Evolutionary conservation across 2,888 invertebrate species (phyloP), one percentile per base, ranked within the genome.

Genomic region (Creontiades dilutus): DNA sequence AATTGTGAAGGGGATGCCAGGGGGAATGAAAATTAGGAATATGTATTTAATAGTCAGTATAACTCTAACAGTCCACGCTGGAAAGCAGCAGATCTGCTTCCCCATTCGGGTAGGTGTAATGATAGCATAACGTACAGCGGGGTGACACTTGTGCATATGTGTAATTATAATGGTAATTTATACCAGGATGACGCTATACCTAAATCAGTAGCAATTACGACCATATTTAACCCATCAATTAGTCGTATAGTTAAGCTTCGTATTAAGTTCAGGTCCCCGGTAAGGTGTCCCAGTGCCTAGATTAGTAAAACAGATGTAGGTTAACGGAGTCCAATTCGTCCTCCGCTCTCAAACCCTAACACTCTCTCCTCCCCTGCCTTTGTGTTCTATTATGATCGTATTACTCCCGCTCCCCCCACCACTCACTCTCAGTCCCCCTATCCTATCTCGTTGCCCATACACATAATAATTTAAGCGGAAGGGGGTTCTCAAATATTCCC

Each of bases 161-260:
- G 82, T 52, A 82, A 82, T 82, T 82, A 82, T 13, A 82, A 82
- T 78, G 78, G 46, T 78, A 78, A 78, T 78, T 78, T 78, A 78
- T 78, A 78, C 78, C 12, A 12, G 47, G n/a, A 4, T 78, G 78
- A 78, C 46, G 16, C 46, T 47, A 78, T 78, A 78, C 46, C 46
- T 78, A 78, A 78, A 78, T 78, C 78, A 78, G 78, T 78, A 37
- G 46, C 78, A 27, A 82, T 82, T 82, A 82, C 82, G 55, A 52
- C 48, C 52, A 82, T 82, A 82, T 82, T 82, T 82, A 82, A 13
- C 82, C 82, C 82, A 55, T 82, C 52, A 82, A 82, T 82, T 82
- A 82, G 55, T 82, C 82, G 23, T 82, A 82, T 52, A 23, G 82
- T 82, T 82, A 82, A 82, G 48, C 82, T 52, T 12, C 78, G 78